A percentile compares a stretch with the other conserved stretches of the same genome.
These are phyloP conservation scores for Antheraea yamamai DNA, from an alignment of 2,888 invertebrate species.

Conservation along the genomic window DNA sequence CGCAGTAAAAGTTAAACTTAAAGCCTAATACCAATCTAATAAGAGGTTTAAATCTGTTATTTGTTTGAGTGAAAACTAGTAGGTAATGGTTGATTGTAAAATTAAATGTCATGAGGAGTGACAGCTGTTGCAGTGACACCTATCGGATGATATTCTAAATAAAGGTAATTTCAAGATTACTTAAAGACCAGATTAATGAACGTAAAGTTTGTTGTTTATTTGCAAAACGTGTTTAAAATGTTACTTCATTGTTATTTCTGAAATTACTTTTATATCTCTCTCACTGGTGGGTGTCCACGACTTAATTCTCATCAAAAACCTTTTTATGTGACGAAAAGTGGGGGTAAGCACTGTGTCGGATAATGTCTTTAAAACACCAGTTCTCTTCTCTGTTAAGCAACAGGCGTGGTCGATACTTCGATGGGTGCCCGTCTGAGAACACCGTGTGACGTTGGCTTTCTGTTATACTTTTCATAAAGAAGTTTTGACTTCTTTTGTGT, in stretches of 20 bases:
- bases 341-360: too few species aligned
- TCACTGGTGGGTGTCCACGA: too few species aligned
- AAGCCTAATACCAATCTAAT: neutral
- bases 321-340: too few species aligned
- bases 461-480: too few species aligned
- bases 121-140: slow-evolving; percentile 65
- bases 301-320: too few species aligned
- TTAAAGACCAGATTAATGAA: neutral
- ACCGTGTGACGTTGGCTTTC: too few species aligned
- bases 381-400: too few species aligned
- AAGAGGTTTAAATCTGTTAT: neutral
- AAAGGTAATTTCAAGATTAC: neutral
- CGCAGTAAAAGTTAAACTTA: neutral
- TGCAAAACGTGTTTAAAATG: neutral
- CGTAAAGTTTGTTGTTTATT: neutral
- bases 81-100: slow-evolving; percentile 32
- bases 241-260: neutral
- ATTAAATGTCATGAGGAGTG: slow-evolving; percentile 69
- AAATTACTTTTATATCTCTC: too few species aligned
- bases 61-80: slow-evolving; percentile 9
- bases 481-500: too few species aligned
- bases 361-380: too few species aligned
- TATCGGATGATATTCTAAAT: slow-evolving; percentile 39
- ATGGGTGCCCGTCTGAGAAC: too few species aligned
- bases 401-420: too few species aligned